Evolutionary conservation across 2,113 vertebrate genomes (phyloP), one percentile per base, ranked within the genome.

Genomic region (Peucedramus taeniatus): DNA sequence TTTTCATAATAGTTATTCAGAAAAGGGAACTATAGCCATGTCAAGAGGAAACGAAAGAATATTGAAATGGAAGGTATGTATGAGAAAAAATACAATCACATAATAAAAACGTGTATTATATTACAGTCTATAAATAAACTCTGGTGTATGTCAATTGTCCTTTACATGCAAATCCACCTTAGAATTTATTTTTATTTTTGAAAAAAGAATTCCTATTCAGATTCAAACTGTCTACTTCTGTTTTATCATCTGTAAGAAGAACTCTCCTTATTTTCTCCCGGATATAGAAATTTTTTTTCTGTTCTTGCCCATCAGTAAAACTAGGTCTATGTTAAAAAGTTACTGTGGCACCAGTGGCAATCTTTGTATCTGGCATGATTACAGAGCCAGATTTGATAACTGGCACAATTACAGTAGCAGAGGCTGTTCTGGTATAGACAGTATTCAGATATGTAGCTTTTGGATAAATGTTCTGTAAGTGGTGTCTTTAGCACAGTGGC

Each of bases 1-100:
- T 94, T 89, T 94, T 94, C 72, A 60, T 82, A 87, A 91, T 42
- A 84, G 56, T 75, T 89, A 53, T 89, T 89, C 64, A 92, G 83
- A 91, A 91, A 91, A 91, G 7, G 14, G 8, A 89, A 72, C 56
- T 89, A 60, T 89, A 76, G 15, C 18, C 53, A 28, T 49, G 35
- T 89, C 49, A 93, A 63, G 53, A 82, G 30, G 35, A 74, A 81
- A 83, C 2, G 4, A 75, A 89, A 66, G 54, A 82, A 61, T 12
- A 69, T 39, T 80, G 27, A 50, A 69, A 77, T 4, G 13, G 18
- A 37, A 90, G 15, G 3, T 50, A 17, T n/a, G 8, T 20, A 63
- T 51, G 27, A 87, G 44, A 83, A 87, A 88, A 94, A 84, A 10
- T 63, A 20, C 16, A 50, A 39, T 40, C 1, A 40, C 69, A 15